These are phyloP conservation scores for Trichosurus vulpecula DNA, from an alignment of 2,797 vertebrate genomes.

Conservation along the genomic window DNA sequence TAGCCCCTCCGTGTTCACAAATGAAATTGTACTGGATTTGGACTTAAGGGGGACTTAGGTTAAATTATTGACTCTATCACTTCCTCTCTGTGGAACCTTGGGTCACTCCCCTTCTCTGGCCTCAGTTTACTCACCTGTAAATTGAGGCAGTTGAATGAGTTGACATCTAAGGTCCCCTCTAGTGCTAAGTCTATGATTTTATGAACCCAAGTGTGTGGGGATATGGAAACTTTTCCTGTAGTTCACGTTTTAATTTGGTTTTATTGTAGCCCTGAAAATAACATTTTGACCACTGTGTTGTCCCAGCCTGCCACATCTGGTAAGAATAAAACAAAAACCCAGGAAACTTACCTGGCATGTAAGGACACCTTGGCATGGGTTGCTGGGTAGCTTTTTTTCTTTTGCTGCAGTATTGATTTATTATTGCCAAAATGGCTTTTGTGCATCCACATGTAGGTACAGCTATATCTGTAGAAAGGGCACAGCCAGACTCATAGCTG, in stretches of 20 bases:
- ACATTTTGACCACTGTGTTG: conserved; percentile 48
- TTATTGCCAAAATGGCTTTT: conserved; percentile 20
- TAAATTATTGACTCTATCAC: not conserved
- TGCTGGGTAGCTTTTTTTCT: not conserved
- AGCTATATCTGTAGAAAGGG: not conserved
- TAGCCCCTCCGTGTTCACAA: not conserved
- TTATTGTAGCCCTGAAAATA: conserved; percentile 46
- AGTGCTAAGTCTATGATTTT: not conserved
- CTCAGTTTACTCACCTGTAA: not conserved
- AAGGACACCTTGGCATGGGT: conserved; percentile 27
- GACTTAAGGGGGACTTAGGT: too few relatives aligned
- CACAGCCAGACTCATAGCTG: not conserved
- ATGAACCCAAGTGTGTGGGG: not conserved
- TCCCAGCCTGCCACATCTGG: conserved; percentile 27
- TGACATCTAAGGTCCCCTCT: not conserved
- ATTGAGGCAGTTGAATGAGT: not conserved
- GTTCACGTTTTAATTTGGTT: conserved; percentile 18
- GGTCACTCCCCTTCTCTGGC: not conserved
- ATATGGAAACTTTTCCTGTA: not conserved
- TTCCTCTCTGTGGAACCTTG: not conserved
- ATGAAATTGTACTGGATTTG: not conserved
- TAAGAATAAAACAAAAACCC: conserved; percentile 38
- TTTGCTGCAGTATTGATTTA: not conserved
- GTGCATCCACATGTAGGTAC: not conserved
- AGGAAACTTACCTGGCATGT: conserved; percentile 52